Evolutionary conservation across 2,113 vertebrate species (phyloP), one percentile per base, ranked within the genome.

Genomic region (Epinephelus moara): DNA sequence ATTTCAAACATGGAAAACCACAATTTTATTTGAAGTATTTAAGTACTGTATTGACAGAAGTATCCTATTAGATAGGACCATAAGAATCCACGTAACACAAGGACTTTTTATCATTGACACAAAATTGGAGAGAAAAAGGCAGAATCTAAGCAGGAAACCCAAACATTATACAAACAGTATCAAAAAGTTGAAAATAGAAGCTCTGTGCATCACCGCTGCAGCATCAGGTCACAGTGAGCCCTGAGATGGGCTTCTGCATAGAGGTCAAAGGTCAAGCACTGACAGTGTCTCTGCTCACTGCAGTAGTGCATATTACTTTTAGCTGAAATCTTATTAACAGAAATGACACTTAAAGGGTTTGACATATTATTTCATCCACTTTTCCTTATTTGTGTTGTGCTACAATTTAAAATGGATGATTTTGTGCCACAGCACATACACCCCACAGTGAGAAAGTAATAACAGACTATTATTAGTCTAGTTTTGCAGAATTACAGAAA

Each of bases 171-270:
- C 23, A 88, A 85, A 76, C 15, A 17, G 72, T 85, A 87, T 77
- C 61, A 85, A 92, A 84, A 86, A 21, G n/a, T 33, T 71, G 52
- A 74, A 88, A 49, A 82, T 64, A 63, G 21, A 85, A 67, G 62
- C 17, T 80, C 5, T 68, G 30, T 74, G 17, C 14, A 17, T 77
- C 27, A 25, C 70, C 25, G 57, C 45, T 62, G n/a, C 27, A 55
- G n/a, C 30, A 1, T 68, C 25, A 49, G 55, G 49, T 69, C 68
- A 63, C 64, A 78, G 75, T 66, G 70, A 86, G 71, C 56, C 82
- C 78, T 79, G 80, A 81, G 55, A 57, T 64, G 55, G 23, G 70
- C 45, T 12, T 80, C 70, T 90, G 80, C 85, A 88, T 71, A 80
- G 64, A 82, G 75, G 61, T 82, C 56, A 80, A 63, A 82, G 62